Evolutionary conservation across 2,888 invertebrate genomes (phyloP), one percentile per base, ranked within the genome.

Genomic region (Tiphia femorata): DNA sequence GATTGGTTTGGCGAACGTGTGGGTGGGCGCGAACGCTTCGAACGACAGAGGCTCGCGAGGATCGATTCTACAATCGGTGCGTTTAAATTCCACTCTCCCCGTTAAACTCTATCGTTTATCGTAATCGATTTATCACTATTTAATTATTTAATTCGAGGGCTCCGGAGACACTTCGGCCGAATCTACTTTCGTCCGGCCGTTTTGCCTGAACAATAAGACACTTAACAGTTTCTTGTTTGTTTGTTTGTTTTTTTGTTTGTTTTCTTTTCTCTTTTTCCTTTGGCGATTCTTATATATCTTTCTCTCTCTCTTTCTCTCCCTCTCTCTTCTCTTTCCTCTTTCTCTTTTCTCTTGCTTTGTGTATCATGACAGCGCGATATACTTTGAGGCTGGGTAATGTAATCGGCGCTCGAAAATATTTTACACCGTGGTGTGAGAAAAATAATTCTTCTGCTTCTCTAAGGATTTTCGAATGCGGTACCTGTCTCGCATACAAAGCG

Each of bases 191-290:
- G 72, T 77, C 78, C 79, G 80, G 79, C 76, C 75, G 73, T 67
- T n/a, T 76, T 77, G 74, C 76, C 76, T 70, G 79, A 81, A 82
- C 80, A 78, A 80, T 81, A 82, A 82, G 82, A 82, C 82, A 82
- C 82, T 80, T 79, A 82, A 82, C 79, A 81, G 79, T 82, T 82
- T 44, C 14, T 72, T 43, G 48, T 29, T 53, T 48, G 49, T 38
- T 41, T 25, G 30, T 46, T 20, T 21, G 30, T 27, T 1, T 14
- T 37, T 14, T 12, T 14, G 42, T 25, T 53, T 25, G 38, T 40
- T 14, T 8, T 1, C 20, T 10, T 29, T 7, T 7, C 12, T 29
- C 12, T 29, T 29, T 29, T 29, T 29, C 6, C 8, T 25, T 25
- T 25, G 6, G n/a, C n/a, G n/a, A n/a, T n/a, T n/a, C n/a, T n/a